These are phyloP conservation scores for Charina bottae DNA, from an alignment of 2,113 vertebrate genomes.

Conservation along the genomic window DNA sequence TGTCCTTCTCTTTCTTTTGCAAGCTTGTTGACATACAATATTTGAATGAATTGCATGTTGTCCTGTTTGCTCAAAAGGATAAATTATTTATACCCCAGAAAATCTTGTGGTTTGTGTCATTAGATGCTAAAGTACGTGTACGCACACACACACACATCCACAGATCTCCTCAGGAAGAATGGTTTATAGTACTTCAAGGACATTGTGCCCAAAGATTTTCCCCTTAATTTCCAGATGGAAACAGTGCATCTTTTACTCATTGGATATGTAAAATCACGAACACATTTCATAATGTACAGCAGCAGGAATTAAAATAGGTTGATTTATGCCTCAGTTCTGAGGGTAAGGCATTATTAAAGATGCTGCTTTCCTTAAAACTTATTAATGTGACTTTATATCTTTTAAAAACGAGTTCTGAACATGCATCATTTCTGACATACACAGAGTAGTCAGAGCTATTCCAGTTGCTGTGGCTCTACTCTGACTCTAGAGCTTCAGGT, in stretches of 20 bases:
- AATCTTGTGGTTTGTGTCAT: not conserved
- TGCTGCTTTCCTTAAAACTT: not conserved
- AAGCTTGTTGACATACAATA: conserved; percentile 44
- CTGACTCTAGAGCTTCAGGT: not conserved
- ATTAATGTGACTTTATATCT: not conserved
- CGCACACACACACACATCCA: not conserved
- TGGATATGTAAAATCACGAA: conserved; percentile 10
- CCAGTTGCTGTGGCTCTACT: not conserved
- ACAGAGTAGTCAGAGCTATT: not conserved
- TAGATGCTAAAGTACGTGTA: not conserved
- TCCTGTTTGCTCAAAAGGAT: conserved; percentile 21
- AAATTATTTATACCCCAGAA: conserved; percentile 27
- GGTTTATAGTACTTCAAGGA: conserved; percentile 25
- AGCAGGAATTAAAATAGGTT: not conserved
- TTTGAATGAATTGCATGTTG: conserved; percentile 36
- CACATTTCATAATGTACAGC: not conserved
- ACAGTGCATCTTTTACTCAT: not conserved
- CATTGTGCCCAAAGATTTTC: conserved; percentile 10
- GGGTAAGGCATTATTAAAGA: not conserved
- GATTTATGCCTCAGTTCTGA: not conserved
- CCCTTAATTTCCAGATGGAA: conserved; percentile 21
- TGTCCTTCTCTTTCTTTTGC: conserved; percentile 2
- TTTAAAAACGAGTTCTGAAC: not conserved
- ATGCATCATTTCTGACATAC: not conserved
- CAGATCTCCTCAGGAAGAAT: not conserved